These are phyloP conservation scores for Epizoanthus fatuus DNA, from an alignment of 92 coral and sea anemone species.

Conservation along the genomic window DNA sequence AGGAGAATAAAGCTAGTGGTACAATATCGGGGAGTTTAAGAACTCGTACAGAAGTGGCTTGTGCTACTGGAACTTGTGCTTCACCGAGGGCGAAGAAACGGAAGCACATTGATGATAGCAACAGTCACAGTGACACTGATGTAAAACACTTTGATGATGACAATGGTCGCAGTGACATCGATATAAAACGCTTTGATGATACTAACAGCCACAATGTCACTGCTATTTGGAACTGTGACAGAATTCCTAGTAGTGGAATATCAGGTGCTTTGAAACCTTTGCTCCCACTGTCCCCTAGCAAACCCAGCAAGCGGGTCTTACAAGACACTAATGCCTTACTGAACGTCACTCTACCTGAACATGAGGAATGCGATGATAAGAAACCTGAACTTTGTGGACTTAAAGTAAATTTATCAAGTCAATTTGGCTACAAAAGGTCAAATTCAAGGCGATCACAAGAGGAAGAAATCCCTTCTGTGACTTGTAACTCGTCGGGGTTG, in stretches of 20 bases:
- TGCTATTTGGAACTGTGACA: not conserved
- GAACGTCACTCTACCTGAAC: not conserved
- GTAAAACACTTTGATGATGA: constrained; percentile 3
- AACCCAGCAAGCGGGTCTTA: constrained; percentile 7
- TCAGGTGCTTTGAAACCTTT: not conserved
- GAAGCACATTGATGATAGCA: not conserved
- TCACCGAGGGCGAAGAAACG: constrained; percentile 25
- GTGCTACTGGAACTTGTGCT: not conserved
- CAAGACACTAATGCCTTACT: constrained; percentile 4
- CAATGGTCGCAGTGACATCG: not conserved
- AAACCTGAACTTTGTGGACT: not conserved
- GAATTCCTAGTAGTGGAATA: not conserved
- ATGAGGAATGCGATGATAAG: not conserved
- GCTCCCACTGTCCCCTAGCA: not conserved
- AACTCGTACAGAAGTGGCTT: not conserved
- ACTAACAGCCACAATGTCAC: no score
- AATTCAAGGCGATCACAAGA: not conserved
- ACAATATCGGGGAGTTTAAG: constrained; percentile 11
- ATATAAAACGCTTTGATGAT: not conserved
- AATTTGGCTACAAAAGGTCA: constrained; percentile 11
- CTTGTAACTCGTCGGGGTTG: not conserved
- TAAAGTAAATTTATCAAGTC: not conserved
- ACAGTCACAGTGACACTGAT: not conserved
- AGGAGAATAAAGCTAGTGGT: constrained; percentile 4
- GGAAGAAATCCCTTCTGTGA: not conserved